phyloP scores from a whole-genome alignment of 2,797 vertebrate species.

The Ptychobarbus kaznakovi region DNA sequence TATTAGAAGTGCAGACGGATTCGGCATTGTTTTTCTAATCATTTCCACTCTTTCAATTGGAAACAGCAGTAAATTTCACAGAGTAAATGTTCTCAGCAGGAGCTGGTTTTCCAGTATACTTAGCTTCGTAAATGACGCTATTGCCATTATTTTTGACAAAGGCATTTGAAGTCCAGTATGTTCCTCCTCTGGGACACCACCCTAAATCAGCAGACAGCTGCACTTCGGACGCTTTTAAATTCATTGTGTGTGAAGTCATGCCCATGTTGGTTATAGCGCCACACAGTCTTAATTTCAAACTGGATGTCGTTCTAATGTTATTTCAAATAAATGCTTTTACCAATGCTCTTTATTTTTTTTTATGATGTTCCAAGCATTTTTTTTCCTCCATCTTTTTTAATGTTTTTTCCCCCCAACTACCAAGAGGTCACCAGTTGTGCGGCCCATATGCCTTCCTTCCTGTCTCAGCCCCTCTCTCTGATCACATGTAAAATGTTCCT shows the following conservation, averaged over 20 bases:
- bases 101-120: neutral
- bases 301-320: slow-evolving; percentile 29
- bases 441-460: slow-evolving; percentile 47
- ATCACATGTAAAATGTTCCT: slow-evolving; percentile 41
- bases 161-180: slow-evolving; percentile 33
- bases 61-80: too few relatives aligned
- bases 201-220: slow-evolving; percentile 72
- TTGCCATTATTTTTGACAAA: slow-evolving; percentile 27
- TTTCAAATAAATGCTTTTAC: slow-evolving; percentile 56
- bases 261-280: slow-evolving; percentile 63
- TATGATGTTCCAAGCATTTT: slow-evolving; percentile 70
- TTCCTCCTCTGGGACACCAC: slow-evolving; percentile 29
- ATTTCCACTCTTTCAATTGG: slow-evolving; percentile 24
- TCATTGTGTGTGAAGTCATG: slow-evolving; percentile 80
- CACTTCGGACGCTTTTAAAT: slow-evolving; percentile 74
- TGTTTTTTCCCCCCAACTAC: slow-evolving; percentile 35
- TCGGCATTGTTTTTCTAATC: slow-evolving; percentile 7
- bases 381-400: neutral
- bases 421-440: slow-evolving; percentile 56
- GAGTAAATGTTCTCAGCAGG: slow-evolving; percentile 32
- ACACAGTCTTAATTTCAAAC: slow-evolving; percentile 52
- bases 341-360: slow-evolving; percentile 69
- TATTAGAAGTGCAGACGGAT: neutral
- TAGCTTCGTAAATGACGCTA: slow-evolving; percentile 1
- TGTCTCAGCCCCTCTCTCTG: slow-evolving; percentile 46